Evolutionary conservation across 2,797 vertebrate species (phyloP), one percentile per base, ranked within the genome.

Genomic region (Iguana delicatissima): DNA sequence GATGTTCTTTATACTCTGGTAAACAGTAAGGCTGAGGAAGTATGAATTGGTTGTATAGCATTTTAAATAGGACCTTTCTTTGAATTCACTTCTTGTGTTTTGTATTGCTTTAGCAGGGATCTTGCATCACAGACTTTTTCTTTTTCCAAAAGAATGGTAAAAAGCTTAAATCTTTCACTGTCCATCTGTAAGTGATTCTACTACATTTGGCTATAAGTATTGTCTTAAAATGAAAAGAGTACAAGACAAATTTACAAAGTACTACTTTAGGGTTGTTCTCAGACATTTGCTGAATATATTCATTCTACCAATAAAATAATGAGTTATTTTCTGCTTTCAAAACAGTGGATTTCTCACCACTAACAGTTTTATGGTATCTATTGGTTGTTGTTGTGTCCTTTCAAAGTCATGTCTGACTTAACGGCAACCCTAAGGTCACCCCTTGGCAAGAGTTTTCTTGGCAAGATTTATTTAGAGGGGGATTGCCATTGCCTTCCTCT

Each of bases 221-320:
- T 72, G 29, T 88, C 91, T 92, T 89, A 94, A 95, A 94, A 91
- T 88, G n/a, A 91, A 93, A 94, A 89, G 52, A 93, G 77, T 55
- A 89, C 74, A 93, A 93, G 89, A 0, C 1, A 90, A 32, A 29
- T 10, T 20, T 80, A 87, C 46, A 4, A 92, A 92, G 77, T 81
- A 50, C 8, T 91, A 32, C 46, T 91, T 90, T 94, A 88, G 38
- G 72, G 67, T n/a, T 90, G 2, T 84, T 82, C 92, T 91, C 90
- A 90, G 80, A 82, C 32, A 90, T 91, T 52, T 59, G 67, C 0
- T 64, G 67, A 76, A 84, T 91, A 35, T 50, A 83, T 42, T 76
- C 52, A 82, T 87, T 84, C 79, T 73, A 84, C 91, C 93, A 94
- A 92, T 87, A 91, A 64, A 92, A 93, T 87, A 24, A 87, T 85